Percentiles rank a stretch among this genome's conserved stretches.
Conservation (phyloP, 2,113 vertebrate species). For the Rousettus leschenaultii region DNA sequence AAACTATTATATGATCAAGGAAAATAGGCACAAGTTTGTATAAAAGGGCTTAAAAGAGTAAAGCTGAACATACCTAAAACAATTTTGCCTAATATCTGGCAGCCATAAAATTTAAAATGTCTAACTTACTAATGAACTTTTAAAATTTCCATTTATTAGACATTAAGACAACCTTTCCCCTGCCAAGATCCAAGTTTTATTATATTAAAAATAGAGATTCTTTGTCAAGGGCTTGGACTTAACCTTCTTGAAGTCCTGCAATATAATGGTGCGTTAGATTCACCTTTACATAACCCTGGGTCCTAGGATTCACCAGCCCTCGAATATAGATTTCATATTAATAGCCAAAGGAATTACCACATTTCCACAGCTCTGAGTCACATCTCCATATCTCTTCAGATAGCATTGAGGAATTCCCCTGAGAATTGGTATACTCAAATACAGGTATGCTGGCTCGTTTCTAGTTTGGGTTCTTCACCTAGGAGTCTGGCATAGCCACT, state of each 20-base stretch:
- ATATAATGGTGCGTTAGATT: not conserved
- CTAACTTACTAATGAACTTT: not conserved
- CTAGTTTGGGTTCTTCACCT: not conserved
- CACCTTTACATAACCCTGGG: not conserved
- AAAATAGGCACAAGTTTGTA: not conserved
- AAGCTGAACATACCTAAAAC: not conserved
- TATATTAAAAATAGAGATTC: not conserved
- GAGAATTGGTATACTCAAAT: not conserved
- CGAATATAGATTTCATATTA: not conserved
- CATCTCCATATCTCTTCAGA: not conserved
- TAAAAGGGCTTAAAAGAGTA: not conserved
- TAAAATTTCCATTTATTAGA: not conserved
- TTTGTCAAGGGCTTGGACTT: not conserved
- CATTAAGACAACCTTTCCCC: not conserved
- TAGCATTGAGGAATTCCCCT: not conserved
- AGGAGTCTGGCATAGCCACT: not conserved
- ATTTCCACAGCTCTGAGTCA: not conserved
- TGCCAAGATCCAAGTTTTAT: not conserved
- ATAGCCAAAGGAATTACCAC: not conserved
- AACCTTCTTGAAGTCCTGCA: not conserved
- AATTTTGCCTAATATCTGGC: not conserved
- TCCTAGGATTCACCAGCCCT: not conserved
- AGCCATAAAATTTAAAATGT: not conserved
- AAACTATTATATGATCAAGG: not conserved
- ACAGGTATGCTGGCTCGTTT: not conserved